phyloP scores from a whole-genome alignment of 2,888 invertebrate species.

The Drosophila sordidapex region DNA sequence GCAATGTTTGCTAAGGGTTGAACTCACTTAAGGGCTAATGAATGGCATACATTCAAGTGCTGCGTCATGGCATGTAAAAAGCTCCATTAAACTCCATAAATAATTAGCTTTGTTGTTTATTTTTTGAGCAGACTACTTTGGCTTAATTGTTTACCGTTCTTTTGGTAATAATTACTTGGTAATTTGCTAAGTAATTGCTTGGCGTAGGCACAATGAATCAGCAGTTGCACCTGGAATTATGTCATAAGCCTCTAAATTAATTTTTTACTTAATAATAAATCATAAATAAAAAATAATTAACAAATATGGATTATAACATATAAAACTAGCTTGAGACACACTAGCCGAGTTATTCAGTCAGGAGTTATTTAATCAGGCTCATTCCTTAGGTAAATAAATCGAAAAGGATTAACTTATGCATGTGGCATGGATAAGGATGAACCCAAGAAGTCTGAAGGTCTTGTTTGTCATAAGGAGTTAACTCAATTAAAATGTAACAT shows the following conservation, averaged over 20 bases:
- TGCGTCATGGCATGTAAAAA: conserved; percentile 8
- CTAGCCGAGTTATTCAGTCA: no score
- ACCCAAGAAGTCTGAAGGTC: background rate
- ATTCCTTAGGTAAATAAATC: background rate
- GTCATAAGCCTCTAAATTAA: background rate
- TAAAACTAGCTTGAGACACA: background rate
- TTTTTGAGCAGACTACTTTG: background rate
- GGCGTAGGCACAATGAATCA: background rate
- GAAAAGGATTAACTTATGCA: background rate
- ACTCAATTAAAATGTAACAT: conserved; percentile 35
- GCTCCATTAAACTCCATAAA: background rate
- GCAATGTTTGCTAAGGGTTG: conserved; percentile 17
- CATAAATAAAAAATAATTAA: background rate
- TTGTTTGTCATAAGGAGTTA: conserved; percentile 5
- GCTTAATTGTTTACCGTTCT: background rate
- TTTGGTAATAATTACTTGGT: background rate
- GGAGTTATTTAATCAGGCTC: background rate
- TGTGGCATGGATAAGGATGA: background rate
- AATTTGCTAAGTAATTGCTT: background rate
- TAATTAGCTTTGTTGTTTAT: background rate
- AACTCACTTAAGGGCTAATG: conserved; percentile 14
- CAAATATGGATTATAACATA: no score
- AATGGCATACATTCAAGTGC: conserved; percentile 9
- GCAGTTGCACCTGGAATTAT: background rate
- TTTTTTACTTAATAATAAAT: background rate